Evolutionary conservation across 2,797 vertebrate genomes (phyloP).

Genomic region (Craterocephalus amniculus): DNA sequence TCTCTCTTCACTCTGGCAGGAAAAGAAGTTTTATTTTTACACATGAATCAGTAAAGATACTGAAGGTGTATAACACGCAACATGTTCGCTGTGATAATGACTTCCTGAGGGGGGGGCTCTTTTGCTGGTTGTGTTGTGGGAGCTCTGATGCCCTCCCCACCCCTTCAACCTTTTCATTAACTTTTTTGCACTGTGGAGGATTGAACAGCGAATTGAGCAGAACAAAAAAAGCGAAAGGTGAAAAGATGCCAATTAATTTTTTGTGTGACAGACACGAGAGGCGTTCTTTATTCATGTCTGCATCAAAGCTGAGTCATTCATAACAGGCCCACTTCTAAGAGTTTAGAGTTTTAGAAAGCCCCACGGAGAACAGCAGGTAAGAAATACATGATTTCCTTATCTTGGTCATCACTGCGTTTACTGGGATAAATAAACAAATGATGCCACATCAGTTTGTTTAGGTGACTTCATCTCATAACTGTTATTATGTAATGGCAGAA

Average conservation of each 20-base stretch:
- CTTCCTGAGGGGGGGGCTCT: conserved; percentile 40
- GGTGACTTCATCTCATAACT: not conserved
- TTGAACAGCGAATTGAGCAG: conserved; percentile 27
- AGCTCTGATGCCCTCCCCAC: too few species aligned
- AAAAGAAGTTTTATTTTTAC: conserved; percentile 70
- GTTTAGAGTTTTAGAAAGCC: conserved; percentile 6
- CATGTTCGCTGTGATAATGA: conserved; percentile 69
- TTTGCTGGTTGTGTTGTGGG: conserved; percentile 42
- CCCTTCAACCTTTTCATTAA: conserved; percentile 30
- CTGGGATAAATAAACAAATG: not conserved
- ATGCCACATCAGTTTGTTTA: not conserved
- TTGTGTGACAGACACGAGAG: conserved; percentile 24
- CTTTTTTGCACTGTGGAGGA: conserved; percentile 30
- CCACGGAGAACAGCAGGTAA: not conserved
- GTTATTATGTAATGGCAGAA: not conserved
- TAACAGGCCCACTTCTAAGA: conserved; percentile 21
- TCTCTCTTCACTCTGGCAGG: conserved; percentile 37
- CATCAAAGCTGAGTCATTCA: conserved; percentile 32
- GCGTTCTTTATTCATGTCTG: conserved; percentile 28
- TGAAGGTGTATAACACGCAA: conserved; percentile 57
- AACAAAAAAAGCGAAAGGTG: conserved; percentile 33
- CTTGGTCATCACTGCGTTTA: not conserved
- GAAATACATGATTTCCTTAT: not conserved
- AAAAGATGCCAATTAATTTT: conserved; percentile 50
- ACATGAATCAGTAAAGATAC: conserved; percentile 48